phyloP scores from a whole-genome alignment of 2,113 vertebrate genomes.

The Neomonachus schauinslandi region DNA sequence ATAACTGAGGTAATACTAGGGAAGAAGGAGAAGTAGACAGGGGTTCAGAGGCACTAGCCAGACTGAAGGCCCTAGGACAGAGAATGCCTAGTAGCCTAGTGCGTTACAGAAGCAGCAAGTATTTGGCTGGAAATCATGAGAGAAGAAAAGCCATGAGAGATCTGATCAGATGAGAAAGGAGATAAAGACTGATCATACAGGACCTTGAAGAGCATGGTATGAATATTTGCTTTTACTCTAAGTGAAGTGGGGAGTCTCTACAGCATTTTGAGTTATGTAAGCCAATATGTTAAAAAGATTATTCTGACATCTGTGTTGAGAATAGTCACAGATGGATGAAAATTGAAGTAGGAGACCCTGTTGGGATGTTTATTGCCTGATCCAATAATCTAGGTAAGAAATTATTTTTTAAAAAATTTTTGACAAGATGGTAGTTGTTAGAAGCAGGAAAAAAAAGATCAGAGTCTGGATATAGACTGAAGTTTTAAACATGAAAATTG shows the following conservation, averaged over 20 bases:
- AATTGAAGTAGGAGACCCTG: not conserved
- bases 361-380: not conserved
- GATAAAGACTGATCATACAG: not conserved
- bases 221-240: not conserved
- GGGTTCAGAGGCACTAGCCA: not conserved
- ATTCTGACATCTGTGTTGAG: not conserved
- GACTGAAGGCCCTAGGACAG: not conserved
- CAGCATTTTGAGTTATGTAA: not conserved
- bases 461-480: not conserved
- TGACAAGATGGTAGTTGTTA: not conserved
- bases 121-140: not conserved
- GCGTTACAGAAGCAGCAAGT: not conserved
- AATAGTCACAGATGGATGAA: not conserved
- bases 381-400: not conserved
- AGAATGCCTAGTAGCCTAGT: not conserved
- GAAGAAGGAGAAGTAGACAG: not conserved
- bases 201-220: not conserved
- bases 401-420: not conserved
- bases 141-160: accelerated
- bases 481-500: not conserved
- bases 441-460: not conserved
- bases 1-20: not conserved
- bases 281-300: not conserved
- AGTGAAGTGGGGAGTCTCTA: not conserved
- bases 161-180: not conserved